Conservation (phyloP, 2,888 invertebrate species). For the Drosophila aldrichi region DNA sequence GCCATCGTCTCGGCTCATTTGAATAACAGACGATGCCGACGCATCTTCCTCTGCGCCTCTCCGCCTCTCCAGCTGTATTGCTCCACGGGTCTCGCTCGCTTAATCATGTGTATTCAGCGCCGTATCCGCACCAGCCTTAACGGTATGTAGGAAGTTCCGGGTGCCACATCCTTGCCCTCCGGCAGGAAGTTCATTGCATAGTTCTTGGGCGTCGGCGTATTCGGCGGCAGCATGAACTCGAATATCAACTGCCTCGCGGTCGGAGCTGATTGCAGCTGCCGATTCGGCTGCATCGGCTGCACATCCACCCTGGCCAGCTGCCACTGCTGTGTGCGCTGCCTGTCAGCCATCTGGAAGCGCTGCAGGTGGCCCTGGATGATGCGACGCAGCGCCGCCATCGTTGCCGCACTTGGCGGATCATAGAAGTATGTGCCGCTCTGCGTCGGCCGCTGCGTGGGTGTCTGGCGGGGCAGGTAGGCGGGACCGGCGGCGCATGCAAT, state of each 20-base stretch:
- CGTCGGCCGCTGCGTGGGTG: slow-evolving; percentile 15
- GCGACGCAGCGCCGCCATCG: slow-evolving; percentile 52
- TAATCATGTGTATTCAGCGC: slow-evolving; percentile 40
- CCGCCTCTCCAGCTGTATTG: neutral
- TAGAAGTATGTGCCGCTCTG: slow-evolving; percentile 63
- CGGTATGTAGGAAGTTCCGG: slow-evolving; percentile 83
- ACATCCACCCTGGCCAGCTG: slow-evolving; percentile 53
- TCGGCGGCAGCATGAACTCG: slow-evolving; percentile 60
- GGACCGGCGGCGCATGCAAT: slow-evolving; percentile 40
- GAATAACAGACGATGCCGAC: slow-evolving; percentile 69
- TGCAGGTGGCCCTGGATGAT: slow-evolving; percentile 51
- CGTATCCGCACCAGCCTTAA: slow-evolving; percentile 56
- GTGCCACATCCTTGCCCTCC: slow-evolving; percentile 79
- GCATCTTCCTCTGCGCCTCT: neutral
- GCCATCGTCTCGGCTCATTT: slow-evolving; percentile 54
- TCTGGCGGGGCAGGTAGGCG: slow-evolving; percentile 39
- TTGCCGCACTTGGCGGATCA: slow-evolving; percentile 49
- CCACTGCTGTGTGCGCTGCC: slow-evolving; percentile 24
- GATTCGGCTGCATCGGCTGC: slow-evolving; percentile 48
- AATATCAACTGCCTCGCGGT: slow-evolving; percentile 35
- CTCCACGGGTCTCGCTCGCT: neutral
- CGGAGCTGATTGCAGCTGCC: slow-evolving; percentile 13
- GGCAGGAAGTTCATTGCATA: slow-evolving; percentile 80
- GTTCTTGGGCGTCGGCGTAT: slow-evolving; percentile 76
- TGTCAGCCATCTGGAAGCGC: slow-evolving; percentile 60